These are phyloP conservation scores for Larimichthys polyactis DNA, from an alignment of 2,113 vertebrate species.

Conservation along the genomic window DNA sequence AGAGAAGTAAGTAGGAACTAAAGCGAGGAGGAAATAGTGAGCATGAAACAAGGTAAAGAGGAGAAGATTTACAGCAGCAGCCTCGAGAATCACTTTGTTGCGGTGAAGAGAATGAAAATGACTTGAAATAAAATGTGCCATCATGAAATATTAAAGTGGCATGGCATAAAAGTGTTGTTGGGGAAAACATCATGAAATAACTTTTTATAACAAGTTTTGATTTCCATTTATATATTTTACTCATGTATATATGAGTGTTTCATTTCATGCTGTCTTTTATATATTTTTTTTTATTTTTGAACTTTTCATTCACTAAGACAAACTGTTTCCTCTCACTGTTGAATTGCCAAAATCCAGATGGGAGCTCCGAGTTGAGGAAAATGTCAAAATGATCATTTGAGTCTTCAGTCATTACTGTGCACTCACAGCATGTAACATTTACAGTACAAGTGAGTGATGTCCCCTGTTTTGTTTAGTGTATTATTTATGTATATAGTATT, in stretches of 20 bases:
- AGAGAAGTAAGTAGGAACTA: slow-evolving; percentile 30
- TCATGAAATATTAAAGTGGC: too few species aligned
- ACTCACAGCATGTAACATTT: background rate
- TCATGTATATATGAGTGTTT: background rate
- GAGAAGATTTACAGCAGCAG: background rate
- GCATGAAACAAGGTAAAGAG: background rate
- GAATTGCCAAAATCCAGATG: background rate
- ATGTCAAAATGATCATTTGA: background rate
- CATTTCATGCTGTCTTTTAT: background rate
- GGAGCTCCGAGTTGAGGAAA: background rate
- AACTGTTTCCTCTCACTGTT: background rate
- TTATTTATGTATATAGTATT: too few species aligned
- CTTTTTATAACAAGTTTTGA: too few species aligned
- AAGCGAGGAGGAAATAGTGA: background rate
- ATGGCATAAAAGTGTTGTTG: background rate
- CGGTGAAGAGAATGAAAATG: too few species aligned
- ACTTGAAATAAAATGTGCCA: background rate
- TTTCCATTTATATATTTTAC: background rate
- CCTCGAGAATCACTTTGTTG: background rate
- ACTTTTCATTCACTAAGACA: background rate
- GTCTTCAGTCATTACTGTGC: background rate
- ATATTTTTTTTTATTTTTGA: background rate
- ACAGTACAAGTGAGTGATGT: background rate
- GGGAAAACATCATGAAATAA: too few species aligned
- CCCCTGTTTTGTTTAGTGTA: too few species aligned